Evolutionary conservation across 2,888 invertebrate species (phyloP), one percentile per base, ranked within the genome.

Genomic region (Eledona agricola): DNA sequence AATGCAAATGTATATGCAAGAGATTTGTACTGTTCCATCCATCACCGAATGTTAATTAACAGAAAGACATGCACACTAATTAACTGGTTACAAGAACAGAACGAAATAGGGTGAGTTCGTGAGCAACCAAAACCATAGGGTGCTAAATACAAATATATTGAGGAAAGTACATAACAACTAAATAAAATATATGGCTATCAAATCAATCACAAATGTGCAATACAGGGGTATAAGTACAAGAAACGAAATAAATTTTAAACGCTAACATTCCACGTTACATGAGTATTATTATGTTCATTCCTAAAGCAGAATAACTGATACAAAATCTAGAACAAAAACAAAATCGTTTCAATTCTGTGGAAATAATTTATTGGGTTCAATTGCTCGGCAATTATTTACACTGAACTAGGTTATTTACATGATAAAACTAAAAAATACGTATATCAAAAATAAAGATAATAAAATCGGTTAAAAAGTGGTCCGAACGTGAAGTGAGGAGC

Each of bases 111-210:
- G 20, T 31, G 22, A 20, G 43, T 26, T 19, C 4, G 28, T 57
- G 50, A 58, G 55, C 54, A 58, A 65, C 64, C 66, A 66, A 66
- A 66, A 59, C 63, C 62, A 63, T 51, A 31, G 51, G 32, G 58
- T 56, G 56, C 49, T 64, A 63, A 59, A 63, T 59, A 63, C 61
- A 66, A 63, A 60, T 60, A 61, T 64, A 62, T 45, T 43, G 11
- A 23, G n/a, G 25, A 25, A 15, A 10, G 20, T 19, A 19, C 20
- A 19, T 19, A 19, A 19, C 20, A 19, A 19, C n/a, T n/a, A n/a
- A n/a, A n/a, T n/a, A n/a, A n/a, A n/a, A n/a, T n/a, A n/a, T 31
- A 31, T 65, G 16, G 34, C 34, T 35, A 29, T 28, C 19, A 42
- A 34, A 34, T n/a, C n/a, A n/a, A n/a, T n/a, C n/a, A 19, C 16